Conservation (phyloP, 2,113 vertebrate species). For the Gopherus flavomarginatus region DNA sequence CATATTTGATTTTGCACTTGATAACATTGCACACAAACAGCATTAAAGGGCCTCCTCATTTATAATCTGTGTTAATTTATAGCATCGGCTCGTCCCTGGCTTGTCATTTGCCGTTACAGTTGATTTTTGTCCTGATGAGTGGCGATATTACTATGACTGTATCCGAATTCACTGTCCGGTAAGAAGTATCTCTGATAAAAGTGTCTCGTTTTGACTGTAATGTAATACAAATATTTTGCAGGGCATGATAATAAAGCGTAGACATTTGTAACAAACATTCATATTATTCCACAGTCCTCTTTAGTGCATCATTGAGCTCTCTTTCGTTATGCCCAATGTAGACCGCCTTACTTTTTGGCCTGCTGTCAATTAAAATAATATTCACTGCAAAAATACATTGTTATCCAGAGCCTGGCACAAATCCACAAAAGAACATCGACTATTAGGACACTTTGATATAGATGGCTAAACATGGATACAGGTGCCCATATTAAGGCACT, state of each 20-base stretch:
- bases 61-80: constrained; percentile 42
- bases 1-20: neutral
- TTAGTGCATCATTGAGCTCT: neutral
- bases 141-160: constrained; percentile 94
- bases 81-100: constrained; percentile 90
- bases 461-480: neutral
- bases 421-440: neutral
- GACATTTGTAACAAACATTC: neutral
- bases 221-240: neutral
- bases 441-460: neutral
- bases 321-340: neutral
- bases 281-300: neutral
- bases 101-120: constrained; percentile 85
- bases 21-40: neutral
- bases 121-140: constrained; percentile 90
- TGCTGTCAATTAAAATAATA: neutral
- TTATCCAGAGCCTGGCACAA: neutral
- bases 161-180: constrained; percentile 93
- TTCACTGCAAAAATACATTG: neutral
- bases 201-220: neutral
- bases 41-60: neutral
- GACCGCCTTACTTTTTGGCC: neutral
- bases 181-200: neutral
- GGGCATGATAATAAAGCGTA: neutral
- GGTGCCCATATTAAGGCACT: neutral